Percentiles rank a stretch among this genome's conserved stretches.
Evolutionary conservation across 30 jellyfish, hydroid and myxozoan species (phyloP).

Genomic region (Aurelia coerulea): DNA sequence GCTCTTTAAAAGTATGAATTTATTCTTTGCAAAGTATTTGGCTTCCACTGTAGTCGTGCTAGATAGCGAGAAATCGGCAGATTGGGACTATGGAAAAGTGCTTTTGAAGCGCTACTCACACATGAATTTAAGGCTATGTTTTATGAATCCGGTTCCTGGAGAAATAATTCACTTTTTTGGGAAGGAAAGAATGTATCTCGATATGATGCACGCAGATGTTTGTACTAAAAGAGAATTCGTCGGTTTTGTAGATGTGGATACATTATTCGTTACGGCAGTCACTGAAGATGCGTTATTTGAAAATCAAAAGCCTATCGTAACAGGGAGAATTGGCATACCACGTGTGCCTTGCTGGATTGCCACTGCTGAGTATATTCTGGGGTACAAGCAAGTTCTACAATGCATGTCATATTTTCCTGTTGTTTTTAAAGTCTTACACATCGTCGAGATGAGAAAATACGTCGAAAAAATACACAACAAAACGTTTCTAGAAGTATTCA

Average conservation of each 20-base stretch:
- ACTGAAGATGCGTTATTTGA: slow-evolving; percentile 43
- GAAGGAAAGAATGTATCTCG: slow-evolving; percentile 36
- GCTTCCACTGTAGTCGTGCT: slow-evolving; percentile 24
- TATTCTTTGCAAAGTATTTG: slow-evolving; percentile 27
- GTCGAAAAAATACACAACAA: slow-evolving; percentile 42
- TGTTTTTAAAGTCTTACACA: slow-evolving; percentile 31
- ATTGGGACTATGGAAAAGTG: slow-evolving; percentile 13
- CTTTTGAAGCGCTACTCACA: not conserved
- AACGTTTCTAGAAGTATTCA: slow-evolving; percentile 41
- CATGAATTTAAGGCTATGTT: slow-evolving; percentile 4
- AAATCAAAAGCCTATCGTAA: slow-evolving; percentile 39
- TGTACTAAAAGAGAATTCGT: slow-evolving; percentile 23
- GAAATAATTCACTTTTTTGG: not conserved
- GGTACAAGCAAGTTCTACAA: slow-evolving; percentile 50
- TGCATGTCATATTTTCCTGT: slow-evolving; percentile 71
- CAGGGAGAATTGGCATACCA: slow-evolving; percentile 50
- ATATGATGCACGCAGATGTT: slow-evolving; percentile 42
- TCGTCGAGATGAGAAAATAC: slow-evolving; percentile 36
- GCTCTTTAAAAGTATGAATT: slow-evolving; percentile 38
- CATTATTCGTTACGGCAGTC: slow-evolving; percentile 47
- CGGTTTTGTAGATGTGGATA: slow-evolving; percentile 55
- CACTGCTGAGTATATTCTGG: slow-evolving; percentile 45
- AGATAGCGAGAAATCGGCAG: slow-evolving; percentile 35
- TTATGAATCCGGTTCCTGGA: too few relatives aligned
- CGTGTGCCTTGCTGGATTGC: slow-evolving; percentile 33